Evolutionary conservation across 2,888 invertebrate species (phyloP).

Genomic region (Agrochola lychnidis): DNA sequence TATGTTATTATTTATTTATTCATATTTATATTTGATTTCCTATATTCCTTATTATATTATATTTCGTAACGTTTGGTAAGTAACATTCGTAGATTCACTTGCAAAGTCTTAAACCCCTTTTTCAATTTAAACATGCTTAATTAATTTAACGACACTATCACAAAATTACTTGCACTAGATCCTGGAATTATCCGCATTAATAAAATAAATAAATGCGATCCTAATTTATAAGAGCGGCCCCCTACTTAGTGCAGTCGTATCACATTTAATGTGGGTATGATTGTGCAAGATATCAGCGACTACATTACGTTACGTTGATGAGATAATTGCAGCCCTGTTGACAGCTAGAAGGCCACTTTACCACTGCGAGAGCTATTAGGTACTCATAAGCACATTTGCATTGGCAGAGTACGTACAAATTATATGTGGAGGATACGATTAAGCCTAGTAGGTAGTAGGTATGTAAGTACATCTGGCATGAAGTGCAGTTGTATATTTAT

Average conservation of each 20-base stretch:
- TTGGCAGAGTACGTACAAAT: constrained; percentile 45
- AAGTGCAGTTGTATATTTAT: constrained; percentile 53
- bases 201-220: constrained; percentile 28
- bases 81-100: constrained; percentile 24
- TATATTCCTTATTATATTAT: too few species aligned
- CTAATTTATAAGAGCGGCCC: constrained; percentile 38
- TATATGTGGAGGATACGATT: constrained; percentile 52
- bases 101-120: constrained; percentile 2
- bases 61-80: too few species aligned
- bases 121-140: neutral
- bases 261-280: constrained; percentile 74
- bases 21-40: too few species aligned
- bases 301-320: constrained; percentile 75
- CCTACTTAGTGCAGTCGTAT: constrained; percentile 40
- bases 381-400: constrained; percentile 58
- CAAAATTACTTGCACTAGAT: neutral
- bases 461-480: constrained; percentile 38
- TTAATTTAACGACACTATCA: constrained; percentile 44
- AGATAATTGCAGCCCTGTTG: constrained; percentile 77
- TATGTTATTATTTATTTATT: too few species aligned
- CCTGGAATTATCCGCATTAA: constrained; percentile 10
- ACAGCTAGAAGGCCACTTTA: constrained; percentile 68
- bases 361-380: constrained; percentile 46
- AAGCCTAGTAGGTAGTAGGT: constrained; percentile 36
- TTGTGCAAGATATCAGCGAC: constrained; percentile 73